Conservation (phyloP, 2,797 vertebrate species). For the Centroberyx gerrardi region DNA sequence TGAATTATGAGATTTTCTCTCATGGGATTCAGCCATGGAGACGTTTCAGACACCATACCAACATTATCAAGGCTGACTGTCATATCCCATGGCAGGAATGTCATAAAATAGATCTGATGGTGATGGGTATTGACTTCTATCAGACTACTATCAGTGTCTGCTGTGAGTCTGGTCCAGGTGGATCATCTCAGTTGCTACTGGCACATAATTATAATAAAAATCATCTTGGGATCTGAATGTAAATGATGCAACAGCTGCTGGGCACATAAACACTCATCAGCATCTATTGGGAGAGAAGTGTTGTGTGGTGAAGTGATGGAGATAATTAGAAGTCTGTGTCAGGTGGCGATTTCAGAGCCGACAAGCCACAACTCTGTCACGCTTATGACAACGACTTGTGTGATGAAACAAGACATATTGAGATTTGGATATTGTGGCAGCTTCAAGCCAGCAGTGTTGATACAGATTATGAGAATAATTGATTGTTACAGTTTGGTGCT, state of each 20-base stretch:
- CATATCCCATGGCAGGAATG: no score
- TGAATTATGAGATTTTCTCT: neutral
- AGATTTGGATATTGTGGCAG: neutral
- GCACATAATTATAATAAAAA: neutral
- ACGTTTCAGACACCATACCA: constrained; percentile 9
- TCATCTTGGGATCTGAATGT: neutral
- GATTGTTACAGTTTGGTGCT: no score
- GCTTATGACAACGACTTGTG: constrained; percentile 9
- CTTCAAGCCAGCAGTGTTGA: neutral
- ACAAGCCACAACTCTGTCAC: neutral
- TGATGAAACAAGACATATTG: no score
- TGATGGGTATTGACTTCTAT: no score
- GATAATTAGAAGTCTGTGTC: constrained; percentile 44
- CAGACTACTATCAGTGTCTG: no score
- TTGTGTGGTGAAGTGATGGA: constrained; percentile 13
- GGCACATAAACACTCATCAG: constrained; percentile 22
- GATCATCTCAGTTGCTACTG: no score
- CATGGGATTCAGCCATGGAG: neutral
- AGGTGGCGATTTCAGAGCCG: neutral
- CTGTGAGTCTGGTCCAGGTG: no score
- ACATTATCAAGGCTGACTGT: neutral
- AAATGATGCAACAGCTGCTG: constrained; percentile 31
- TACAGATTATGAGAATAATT: no score
- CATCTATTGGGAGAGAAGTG: constrained; percentile 10
- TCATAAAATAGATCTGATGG: no score